Percentiles rank a stretch among this genome's conserved stretches.
Evolutionary conservation across 2,113 vertebrate species (phyloP).

Genomic region (Cavia porcellus): DNA sequence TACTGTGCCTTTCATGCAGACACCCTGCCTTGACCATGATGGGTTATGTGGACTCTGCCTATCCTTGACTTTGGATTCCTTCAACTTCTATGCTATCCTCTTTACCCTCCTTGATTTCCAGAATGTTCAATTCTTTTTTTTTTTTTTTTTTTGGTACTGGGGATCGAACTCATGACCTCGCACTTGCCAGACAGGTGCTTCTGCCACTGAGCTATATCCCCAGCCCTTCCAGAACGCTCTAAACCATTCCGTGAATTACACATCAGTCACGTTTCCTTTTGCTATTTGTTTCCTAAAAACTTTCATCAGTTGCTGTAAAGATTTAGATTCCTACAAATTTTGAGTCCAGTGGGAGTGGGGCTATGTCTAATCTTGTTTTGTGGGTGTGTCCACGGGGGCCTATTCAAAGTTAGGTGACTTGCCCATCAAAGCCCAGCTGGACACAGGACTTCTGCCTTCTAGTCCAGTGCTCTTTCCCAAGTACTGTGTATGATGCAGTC

Average conservation of each 20-base stretch:
- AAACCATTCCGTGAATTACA: background rate
- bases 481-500: too few species aligned
- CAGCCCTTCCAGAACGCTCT: slow-evolving; percentile 8
- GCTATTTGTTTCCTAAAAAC: slow-evolving; percentile 1
- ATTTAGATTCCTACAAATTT: slow-evolving; percentile 6
- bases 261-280: background rate
- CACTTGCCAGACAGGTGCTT: too few species aligned
- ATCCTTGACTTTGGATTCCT: background rate
- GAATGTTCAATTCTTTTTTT: background rate
- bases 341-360: background rate
- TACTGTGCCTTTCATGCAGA: background rate
- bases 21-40: background rate
- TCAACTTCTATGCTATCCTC: background rate
- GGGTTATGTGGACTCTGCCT: too few species aligned
- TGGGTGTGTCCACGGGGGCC: background rate
- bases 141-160: too few species aligned
- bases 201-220: too few species aligned
- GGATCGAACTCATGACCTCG: too few species aligned
- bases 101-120: background rate
- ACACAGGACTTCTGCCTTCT: background rate
- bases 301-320: background rate
- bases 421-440: slow-evolving; percentile 61
- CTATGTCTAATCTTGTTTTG: background rate
- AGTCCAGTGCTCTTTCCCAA: slow-evolving; percentile 71
- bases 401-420: slow-evolving; percentile 71